Evolutionary conservation across 2,888 invertebrate genomes (phyloP), one percentile per base, ranked within the genome.

Genomic region (Scaptomyza tumidula): DNA sequence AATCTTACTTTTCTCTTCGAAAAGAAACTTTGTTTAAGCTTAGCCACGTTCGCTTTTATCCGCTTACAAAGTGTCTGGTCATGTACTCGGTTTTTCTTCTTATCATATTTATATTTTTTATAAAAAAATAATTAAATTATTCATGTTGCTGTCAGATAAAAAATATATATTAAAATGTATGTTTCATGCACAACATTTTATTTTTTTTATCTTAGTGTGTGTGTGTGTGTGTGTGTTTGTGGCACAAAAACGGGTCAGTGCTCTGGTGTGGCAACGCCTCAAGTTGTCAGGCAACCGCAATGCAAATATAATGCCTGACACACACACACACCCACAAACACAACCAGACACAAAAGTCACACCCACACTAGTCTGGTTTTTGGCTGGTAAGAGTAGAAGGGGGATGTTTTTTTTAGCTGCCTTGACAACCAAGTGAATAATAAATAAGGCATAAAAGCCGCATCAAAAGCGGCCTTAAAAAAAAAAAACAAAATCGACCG

Each of bases 401-500:
- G 6, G 27, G 27, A 2, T 3, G 7, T 0, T 3, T 37, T 37
- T 39, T 39, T 14, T 14, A 24, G 49, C 19, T 64, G 75, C 69
- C 75, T 75, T 79, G 75, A 75, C 78, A 74, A 78, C 62, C 52
- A 46, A 83, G 70, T 83, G 85, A 86, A 83, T 83, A 88, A 83
- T 86, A 83, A 88, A 83, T 86, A 84, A 77, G 87, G 72, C 88
- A 86, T 86, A 86, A 82, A 88, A 88, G 88, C 77, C 88, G 83
- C 88, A 79, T 73, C 88, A 83, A 76, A 82, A 80, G 80, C 83
- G 70, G 68, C 65, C 58, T 33, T 68, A 59, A 10, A 70, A 69
- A 11, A 64, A 67, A 82, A 2, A 88, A 0, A 39, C 41, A 16
- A n/a, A n/a, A n/a, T 14, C 41, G 6, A 1, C 24, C 39, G n/a